Evolutionary conservation across 2,113 vertebrate genomes (phyloP).

Genomic region (Toxotes chatareus): DNA sequence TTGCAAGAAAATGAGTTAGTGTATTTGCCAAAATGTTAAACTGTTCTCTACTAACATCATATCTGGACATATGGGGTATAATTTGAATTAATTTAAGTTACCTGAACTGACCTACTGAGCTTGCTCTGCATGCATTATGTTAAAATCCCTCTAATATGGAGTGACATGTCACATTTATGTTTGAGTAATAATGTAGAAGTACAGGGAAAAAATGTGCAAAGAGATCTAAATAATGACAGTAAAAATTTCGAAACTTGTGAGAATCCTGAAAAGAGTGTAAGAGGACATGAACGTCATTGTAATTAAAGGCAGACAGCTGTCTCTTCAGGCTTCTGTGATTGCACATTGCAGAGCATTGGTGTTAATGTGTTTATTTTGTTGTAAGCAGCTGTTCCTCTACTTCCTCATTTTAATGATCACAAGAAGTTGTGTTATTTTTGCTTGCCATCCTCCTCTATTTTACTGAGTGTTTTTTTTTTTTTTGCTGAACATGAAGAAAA

Average conservation of each 20-base stretch:
- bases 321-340: slow-evolving; percentile 72
- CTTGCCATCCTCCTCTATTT: slow-evolving; percentile 34
- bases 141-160: neutral
- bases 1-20: neutral
- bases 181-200: neutral
- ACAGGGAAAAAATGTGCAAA: neutral
- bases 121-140: neutral
- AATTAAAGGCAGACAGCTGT: slow-evolving; percentile 78
- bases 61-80: neutral
- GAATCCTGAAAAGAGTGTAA: slow-evolving; percentile 7
- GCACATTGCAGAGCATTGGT: slow-evolving; percentile 57
- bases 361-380: slow-evolving; percentile 80
- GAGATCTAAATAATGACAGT: slow-evolving; percentile 12
- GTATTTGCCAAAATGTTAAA: too few species aligned
- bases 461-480: neutral
- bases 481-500: slow-evolving; percentile 13
- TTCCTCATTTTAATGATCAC: slow-evolving; percentile 74
- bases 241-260: slow-evolving; percentile 40
- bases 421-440: slow-evolving; percentile 64
- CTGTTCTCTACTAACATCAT: neutral
- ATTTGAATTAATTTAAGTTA: neutral
- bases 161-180: neutral
- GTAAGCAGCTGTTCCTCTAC: slow-evolving; percentile 75
- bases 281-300: slow-evolving; percentile 48
- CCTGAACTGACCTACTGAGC: neutral